Base-by-base conservation (phyloP, 2,797 vertebrate species). In the Tympanoctomys barrerae region DNA sequence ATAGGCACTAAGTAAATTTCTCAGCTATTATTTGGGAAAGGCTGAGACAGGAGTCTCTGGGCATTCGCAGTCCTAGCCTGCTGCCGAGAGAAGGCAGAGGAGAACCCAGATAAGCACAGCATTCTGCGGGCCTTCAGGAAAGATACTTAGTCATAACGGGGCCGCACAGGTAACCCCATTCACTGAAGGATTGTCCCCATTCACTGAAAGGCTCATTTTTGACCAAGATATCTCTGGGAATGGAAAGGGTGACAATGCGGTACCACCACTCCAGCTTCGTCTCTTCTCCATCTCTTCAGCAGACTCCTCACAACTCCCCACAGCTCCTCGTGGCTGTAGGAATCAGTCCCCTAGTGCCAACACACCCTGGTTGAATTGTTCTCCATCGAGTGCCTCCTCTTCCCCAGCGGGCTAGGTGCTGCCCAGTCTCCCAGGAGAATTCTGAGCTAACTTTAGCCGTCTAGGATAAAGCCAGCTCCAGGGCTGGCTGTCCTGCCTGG, bases 331-430 rank as follows among this genome's bases (percentile, higher is more conserved):
- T 54, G 7, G 24, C 59, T 18, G 16, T 52, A n/a, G 84, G 70
- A 4, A 9, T 4, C 8, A n/a, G 14, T n/a, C 52, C 0, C 0
- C 0, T 31, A 0, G 9, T 2, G 3, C 70, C 11, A 39, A n/a
- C 46, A 28, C 7, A 0, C 7, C 39, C 70, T 54, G 68, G 52
- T 22, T 36, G 64, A 28, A 39, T n/a, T n/a, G 1, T 4, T 82
- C 42, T 59, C 39, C 46, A 42, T 4, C 7, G 14, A 61, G 19
- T 11, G 13, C 13, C 2, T 61, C 19, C 31, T 46, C 39, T 24
- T 22, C 49, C 21, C 0, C 6, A 2, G 8, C 59, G 71, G 33
- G 14, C 31, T 10, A 46, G 1, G 3, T 10, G 36, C 24, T 28
- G 1, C 4, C 75, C 31, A 46, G 59, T 18, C 26, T 68, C 46